Conservation (phyloP, 2,888 invertebrate genomes). For the Phanerotoma sp. region DNA sequence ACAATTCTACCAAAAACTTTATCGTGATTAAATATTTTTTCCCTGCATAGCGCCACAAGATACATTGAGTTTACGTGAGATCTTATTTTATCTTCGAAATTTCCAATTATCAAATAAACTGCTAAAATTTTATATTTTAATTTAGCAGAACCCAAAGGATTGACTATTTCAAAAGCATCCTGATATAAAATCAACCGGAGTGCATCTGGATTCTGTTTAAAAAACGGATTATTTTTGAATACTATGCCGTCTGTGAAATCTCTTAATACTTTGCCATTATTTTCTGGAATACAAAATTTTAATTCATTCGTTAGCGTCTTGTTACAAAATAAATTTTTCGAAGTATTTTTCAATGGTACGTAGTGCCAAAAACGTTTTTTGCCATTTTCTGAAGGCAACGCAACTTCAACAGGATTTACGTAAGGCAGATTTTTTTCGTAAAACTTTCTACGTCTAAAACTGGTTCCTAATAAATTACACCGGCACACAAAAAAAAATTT, state of each 20-base stretch:
- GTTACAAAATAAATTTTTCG: slow-evolving; percentile 26
- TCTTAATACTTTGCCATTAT: slow-evolving; percentile 24
- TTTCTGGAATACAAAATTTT: neutral
- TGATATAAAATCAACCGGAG: slow-evolving; percentile 34
- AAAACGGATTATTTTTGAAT: slow-evolving; percentile 33
- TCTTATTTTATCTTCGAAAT: slow-evolving; percentile 26
- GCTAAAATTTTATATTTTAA: slow-evolving; percentile 32
- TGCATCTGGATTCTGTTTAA: slow-evolving; percentile 32
- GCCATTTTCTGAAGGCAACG: slow-evolving; percentile 9
- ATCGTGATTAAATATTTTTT: slow-evolving; percentile 28
- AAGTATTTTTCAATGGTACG: slow-evolving; percentile 29
- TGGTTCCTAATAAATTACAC: slow-evolving; percentile 11
- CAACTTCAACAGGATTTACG: slow-evolving; percentile 21
- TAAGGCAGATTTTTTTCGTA: slow-evolving; percentile 27
- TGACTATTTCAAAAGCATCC: slow-evolving; percentile 35
- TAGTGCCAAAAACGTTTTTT: slow-evolving; percentile 27
- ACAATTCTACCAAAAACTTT: slow-evolving; percentile 32
- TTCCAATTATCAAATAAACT: slow-evolving; percentile 32
- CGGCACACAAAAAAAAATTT: too few species aligned
- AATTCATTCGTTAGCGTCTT: slow-evolving; percentile 27
- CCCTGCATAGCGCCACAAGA: slow-evolving; percentile 23
- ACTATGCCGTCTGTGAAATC: slow-evolving; percentile 39
- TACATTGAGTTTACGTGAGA: slow-evolving; percentile 32
- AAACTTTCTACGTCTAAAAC: slow-evolving; percentile 24
- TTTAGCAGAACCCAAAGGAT: slow-evolving; percentile 32